Base-by-base conservation (phyloP, 2,113 vertebrate species). In the Tragelaphus strepsiceros region DNA sequence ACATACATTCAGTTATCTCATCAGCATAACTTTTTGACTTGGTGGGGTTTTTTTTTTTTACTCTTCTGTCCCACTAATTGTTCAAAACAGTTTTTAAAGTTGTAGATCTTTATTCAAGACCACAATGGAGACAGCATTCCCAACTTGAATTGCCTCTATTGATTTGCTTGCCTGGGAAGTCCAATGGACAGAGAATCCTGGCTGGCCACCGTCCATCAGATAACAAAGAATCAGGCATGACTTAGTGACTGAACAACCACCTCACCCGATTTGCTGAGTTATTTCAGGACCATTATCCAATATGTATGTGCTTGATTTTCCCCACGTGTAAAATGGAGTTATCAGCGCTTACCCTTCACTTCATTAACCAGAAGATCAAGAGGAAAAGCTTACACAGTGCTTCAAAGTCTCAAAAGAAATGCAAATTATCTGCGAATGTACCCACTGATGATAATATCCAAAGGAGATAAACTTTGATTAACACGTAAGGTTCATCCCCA, bases 51-150 rank as follows among this genome's bases (percentile, higher is more conserved):
- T 28, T 53, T 28, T 53, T 78, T 61, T 46, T 59, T 2, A 14
- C 39, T 83, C 24, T 19, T n/a, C 78, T 22, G 19, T 53, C 46
- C 35, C 77, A 49, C 0, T 12, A 28, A 39, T 32, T n/a, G 32
- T 24, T 53, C 53, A 17, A 71, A 54, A n/a, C 0, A 0, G 2
- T 16, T 85, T 80, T 30, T 11, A 26, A 81, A 49, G 19, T 4
- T 62, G 43, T 21, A 8, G 16, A 43, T 28, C 30, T 26, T 22
- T 2, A 49, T 14, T 39, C 2, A n/a, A 26, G 10, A 6, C 35
- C 2, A 15, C 11, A 2, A 0, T 17, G n/a, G 15, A 14, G 30
- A 10, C 3, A 7, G 28, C 3, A 24, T 32, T 19, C 10, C 8
- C 7, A 5, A 16, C 35, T 3, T 16, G 1, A 26, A 9, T 0